Percentiles rank a stretch among this genome's conserved stretches.
Evolutionary conservation across 2,888 invertebrate species (phyloP).

Genomic region (Pasiphila rectangulata): DNA sequence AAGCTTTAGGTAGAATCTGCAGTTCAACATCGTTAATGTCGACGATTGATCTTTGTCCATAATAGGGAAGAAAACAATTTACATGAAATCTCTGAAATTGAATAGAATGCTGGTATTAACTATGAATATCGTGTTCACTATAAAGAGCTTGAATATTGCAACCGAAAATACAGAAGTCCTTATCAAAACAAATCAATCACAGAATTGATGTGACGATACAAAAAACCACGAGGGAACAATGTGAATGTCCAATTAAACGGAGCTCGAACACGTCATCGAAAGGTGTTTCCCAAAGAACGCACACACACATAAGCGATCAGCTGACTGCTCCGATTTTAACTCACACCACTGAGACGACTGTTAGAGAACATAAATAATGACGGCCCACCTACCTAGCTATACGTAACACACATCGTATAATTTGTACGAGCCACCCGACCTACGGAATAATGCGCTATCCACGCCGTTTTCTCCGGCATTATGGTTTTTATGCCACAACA

Average conservation of each 20-base stretch:
- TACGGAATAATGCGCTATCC: slow-evolving; percentile 69
- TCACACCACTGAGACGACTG: slow-evolving; percentile 74
- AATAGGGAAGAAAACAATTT: too few species aligned
- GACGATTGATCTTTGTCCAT: too few species aligned
- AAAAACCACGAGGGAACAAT: slow-evolving; percentile 73
- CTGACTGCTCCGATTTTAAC: slow-evolving; percentile 81
- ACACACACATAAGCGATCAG: slow-evolving; percentile 71
- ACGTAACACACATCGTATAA: slow-evolving; percentile 77
- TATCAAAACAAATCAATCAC: slow-evolving; percentile 46
- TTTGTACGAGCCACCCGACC: slow-evolving; percentile 73
- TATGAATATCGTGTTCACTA: too few species aligned
- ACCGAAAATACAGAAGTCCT: slow-evolving; percentile 23
- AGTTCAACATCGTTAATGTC: too few species aligned
- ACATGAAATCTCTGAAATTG: too few species aligned
- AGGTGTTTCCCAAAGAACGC: slow-evolving; percentile 81
- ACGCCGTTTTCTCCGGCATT: slow-evolving; percentile 62
- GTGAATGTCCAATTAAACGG: slow-evolving; percentile 79
- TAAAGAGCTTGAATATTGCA: not conserved
- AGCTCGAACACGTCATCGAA: slow-evolving; percentile 79
- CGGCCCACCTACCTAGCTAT: slow-evolving; percentile 79
- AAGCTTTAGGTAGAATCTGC: too few species aligned
- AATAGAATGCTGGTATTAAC: too few species aligned
- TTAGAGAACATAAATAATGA: slow-evolving; percentile 82
- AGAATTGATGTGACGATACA: slow-evolving; percentile 40
- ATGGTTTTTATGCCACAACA: slow-evolving; percentile 60